Base-by-base conservation (phyloP, 2,888 invertebrate genomes). In the Oasisia sp. region DNA sequence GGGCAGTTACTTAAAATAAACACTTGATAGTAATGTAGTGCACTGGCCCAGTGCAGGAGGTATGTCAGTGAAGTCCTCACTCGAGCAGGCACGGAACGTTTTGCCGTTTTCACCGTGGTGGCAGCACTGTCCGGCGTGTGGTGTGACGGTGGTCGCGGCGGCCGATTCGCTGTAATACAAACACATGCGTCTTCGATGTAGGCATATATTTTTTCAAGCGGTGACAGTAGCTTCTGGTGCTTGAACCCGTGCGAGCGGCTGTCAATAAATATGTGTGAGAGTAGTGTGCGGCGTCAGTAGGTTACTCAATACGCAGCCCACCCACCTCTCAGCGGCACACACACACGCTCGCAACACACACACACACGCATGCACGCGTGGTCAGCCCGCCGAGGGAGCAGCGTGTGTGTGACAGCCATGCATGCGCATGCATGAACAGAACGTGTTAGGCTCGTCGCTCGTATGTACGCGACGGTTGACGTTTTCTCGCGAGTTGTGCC, bases 171-270 rank as follows among this genome's bases (percentile, higher is more conserved):
- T 19, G 27, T 74, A 27, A 74, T 19, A 27, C n/a, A 74, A n/a
- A 74, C 74, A 74, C 74, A n/a, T 74, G 74, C 74, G 74, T 74
- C 74, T 74, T 74, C 74, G 74, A 74, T 74, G 74, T 74, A 74
- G 74, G 74, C 74, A 74, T n/a, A 74, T 74, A 74, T 74, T 74
- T 74, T 74, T 74, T 74, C 27, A 74, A 74, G 74, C 74, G 74
- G 74, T 74, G 74, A 74, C 74, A 74, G 19, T n/a, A 19, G 74
- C 27, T 74, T 27, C 74, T 74, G n/a, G 74, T 74, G 74, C 74
- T 74, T 74, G 74, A 74, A 74, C 74, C 27, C 27, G 74, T 2
- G 74, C 74, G 7, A n/a, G 74, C 74, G 27, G 74, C 74, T 19
- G 74, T 27, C 74, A 74, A 74, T 74, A 74, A 74, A 74, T 74